These are phyloP conservation scores for Numenius phaeopus DNA, from an alignment of 2,797 vertebrate species.

Conservation along the genomic window DNA sequence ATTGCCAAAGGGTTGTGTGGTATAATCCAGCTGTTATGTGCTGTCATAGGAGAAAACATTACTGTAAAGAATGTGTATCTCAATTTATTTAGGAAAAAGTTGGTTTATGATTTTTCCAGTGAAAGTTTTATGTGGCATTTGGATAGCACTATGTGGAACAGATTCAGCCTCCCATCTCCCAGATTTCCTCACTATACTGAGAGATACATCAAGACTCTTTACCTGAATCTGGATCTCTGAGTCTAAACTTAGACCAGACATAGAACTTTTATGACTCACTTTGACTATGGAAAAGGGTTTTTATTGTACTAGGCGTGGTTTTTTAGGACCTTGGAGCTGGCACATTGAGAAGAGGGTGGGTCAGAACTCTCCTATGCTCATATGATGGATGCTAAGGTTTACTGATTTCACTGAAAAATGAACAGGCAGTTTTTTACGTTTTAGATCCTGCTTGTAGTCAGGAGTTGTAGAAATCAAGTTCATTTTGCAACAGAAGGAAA, in stretches of 20 bases:
- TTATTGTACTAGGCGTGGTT: neutral
- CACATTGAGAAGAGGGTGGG: neutral
- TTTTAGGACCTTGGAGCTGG: neutral
- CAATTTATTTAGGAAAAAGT: neutral
- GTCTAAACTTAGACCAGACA: neutral
- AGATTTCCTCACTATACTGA: neutral
- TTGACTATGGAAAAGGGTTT: neutral
- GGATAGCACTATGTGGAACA: neutral
- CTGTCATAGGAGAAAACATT: slow-evolving; percentile 8
- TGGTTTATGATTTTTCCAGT: slow-evolving; percentile 6
- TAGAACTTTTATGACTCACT: neutral
- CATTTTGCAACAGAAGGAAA: neutral
- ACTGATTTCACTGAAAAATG: neutral
- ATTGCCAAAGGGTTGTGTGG: slow-evolving; percentile 4
- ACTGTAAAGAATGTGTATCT: slow-evolving; percentile 8
- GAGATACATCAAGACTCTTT: neutral
- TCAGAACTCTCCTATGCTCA: neutral
- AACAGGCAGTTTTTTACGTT: neutral
- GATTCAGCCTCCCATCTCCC: neutral
- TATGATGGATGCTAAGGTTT: neutral
- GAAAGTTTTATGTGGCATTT: neutral
- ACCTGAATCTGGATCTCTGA: neutral
- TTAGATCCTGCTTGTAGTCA: neutral
- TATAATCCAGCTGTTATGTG: neutral
- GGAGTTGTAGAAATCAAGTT: neutral